Evolutionary conservation across 2,113 vertebrate species (phyloP), one percentile per base, ranked within the genome.

Genomic region (Cyanoderma ruficeps): DNA sequence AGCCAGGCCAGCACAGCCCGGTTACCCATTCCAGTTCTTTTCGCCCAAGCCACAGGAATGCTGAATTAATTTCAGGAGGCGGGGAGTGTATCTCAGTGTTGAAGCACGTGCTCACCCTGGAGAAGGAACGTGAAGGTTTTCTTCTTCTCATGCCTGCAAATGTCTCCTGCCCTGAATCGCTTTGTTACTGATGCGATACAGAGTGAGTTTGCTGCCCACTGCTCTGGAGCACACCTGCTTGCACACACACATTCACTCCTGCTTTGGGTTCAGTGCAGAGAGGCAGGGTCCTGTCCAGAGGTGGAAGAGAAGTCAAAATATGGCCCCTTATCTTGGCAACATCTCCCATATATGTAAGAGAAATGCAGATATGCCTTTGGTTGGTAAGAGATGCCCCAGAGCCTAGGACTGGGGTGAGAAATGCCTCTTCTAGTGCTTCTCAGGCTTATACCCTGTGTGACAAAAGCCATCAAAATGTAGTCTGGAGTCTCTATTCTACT

Each of bases 21-120:
- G 74, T 93, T 93, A 74, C 79, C 85, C 83, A 81, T 90, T 64
- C 61, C 1, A 3, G 71, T 53, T 94, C 69, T 69, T 90, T 94
- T 96, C 42, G 27, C 70, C 81, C n/a, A 33, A 96, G 84, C 90
- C 94, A 77, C 84, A 83, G 94, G 92, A 93, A 95, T 50, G 90
- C 11, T 94, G 97, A 97, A 97, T 96, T 96, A 96, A 97, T 97
- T 96, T 79, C 94, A 65, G 84, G 79, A 94, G 95, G 79, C 94
- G 92, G 79, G 65, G 76, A 95, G 46, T 25, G 41, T 87, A 92
- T 96, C 94, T 96, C 5, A 0, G 93, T 92, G 93, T 71, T 90
- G 86, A 78, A 76, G 94, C 97, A 97, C 8, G 6, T 5, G 30
- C 77, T 84, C 56, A 56, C 65, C 72, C 85, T 1, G 3, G 28